Conservation (phyloP, 2,888 invertebrate genomes). For the Heteromurus nitidus region DNA sequence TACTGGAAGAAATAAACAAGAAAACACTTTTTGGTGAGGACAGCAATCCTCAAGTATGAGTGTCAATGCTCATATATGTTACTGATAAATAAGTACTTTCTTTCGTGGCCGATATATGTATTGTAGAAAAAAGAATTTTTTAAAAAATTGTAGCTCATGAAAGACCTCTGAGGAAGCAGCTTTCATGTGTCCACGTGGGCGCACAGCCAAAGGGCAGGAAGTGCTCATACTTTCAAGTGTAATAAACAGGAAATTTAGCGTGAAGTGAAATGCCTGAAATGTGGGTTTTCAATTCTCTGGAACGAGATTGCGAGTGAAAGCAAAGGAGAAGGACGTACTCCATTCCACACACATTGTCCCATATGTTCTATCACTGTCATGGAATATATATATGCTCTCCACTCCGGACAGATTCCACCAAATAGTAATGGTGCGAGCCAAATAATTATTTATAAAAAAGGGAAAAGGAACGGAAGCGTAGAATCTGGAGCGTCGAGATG, state of each 20-base stretch:
- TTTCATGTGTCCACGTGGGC: conserved; percentile 14
- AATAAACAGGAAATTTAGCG: conserved; percentile 47
- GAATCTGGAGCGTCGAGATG: neutral
- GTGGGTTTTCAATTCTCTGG: conserved; percentile 25
- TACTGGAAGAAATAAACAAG: no score
- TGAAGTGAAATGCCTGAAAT: conserved; percentile 43
- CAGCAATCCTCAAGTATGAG: no score
- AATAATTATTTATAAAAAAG: neutral
- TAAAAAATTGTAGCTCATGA: no score
- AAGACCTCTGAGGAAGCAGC: no score
- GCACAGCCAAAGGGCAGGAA: conserved; percentile 30
- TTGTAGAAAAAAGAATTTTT: no score
- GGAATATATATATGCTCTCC: neutral
- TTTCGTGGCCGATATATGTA: no score
- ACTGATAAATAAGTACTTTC: no score
- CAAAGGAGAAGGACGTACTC: neutral
- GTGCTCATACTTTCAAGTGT: conserved; percentile 22
- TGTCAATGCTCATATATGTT: no score
- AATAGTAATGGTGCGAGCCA: no score
- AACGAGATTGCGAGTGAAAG: neutral
- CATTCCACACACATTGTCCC: neutral
- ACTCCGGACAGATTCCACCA: no score
- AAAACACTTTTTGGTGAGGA: no score
- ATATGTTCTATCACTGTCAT: neutral
- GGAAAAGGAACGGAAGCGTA: neutral